Conservation (phyloP, 1,140 invertebrate species). For the Belonocnema kinseyi region DNA sequence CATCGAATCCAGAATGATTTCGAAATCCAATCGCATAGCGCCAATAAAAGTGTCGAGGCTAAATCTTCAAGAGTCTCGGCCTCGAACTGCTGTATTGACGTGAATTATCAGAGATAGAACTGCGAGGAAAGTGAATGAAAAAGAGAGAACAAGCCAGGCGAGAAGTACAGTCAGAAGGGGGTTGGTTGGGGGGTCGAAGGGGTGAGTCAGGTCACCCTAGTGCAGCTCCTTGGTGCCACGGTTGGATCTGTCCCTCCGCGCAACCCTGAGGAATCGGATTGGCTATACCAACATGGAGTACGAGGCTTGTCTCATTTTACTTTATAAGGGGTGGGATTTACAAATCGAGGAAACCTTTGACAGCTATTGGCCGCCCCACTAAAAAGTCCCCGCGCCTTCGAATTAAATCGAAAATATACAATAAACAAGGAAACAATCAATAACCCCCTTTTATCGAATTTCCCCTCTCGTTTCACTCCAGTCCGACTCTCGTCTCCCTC, state of each 20-base stretch:
- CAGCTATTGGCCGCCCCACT: constrained; percentile 71
- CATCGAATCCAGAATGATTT: constrained; percentile 39
- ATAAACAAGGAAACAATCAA: constrained; percentile 75
- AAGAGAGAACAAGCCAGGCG: constrained; percentile 2
- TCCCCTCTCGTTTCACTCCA: constrained; percentile 16
- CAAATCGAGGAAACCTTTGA: constrained; percentile 73
- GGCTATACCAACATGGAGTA: constrained; percentile 46
- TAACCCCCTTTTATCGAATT: constrained; percentile 52
- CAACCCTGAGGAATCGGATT: constrained; percentile 50
- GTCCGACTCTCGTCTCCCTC: constrained; percentile 38
- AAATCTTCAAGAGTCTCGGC: constrained; percentile 46
- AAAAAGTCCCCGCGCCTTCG: constrained; percentile 53
- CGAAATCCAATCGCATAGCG: constrained; percentile 50
- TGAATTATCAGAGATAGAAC: constrained; percentile 56
- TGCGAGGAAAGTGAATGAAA: constrained; percentile 6
- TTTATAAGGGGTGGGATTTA: constrained; percentile 72
- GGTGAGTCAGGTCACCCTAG: constrained; percentile 37
- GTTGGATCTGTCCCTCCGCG: constrained; percentile 42
- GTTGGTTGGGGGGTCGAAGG: constrained; percentile 29
- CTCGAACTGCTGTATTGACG: constrained; percentile 52
- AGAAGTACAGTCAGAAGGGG: constrained; percentile 19
- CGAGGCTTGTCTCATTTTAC: constrained; percentile 71
- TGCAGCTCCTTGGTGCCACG: constrained; percentile 38
- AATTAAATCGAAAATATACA: constrained; percentile 77
- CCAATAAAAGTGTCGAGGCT: constrained; percentile 52